Percentiles rank a stretch among this genome's conserved stretches.
Evolutionary conservation across 2,797 vertebrate species (phyloP).

Genomic region (Pangasius sanitwongsei): DNA sequence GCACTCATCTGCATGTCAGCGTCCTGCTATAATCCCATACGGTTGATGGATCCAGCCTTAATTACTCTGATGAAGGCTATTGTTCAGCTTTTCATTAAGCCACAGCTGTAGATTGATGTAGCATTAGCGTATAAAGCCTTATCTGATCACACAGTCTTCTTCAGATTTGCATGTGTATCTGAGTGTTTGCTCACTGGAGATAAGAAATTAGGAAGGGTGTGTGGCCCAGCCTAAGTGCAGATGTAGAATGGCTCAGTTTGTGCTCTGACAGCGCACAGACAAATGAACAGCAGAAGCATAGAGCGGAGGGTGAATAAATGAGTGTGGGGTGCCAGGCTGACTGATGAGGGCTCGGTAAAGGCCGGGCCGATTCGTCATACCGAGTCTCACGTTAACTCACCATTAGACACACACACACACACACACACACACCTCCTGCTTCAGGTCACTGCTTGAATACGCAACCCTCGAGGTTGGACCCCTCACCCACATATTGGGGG

Average conservation of each 20-base stretch:
- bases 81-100: conserved; percentile 6
- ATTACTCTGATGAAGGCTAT: conserved; percentile 31
- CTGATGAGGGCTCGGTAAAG: conserved; percentile 36
- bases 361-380: conserved; percentile 46
- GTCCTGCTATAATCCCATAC: conserved; percentile 12
- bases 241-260: neutral
- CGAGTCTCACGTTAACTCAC: conserved; percentile 45
- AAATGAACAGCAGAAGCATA: conserved; percentile 34
- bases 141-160: conserved; percentile 7
- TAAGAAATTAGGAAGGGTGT: conserved; percentile 1
- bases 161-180: conserved; percentile 42
- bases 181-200: neutral
- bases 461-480: conserved; percentile 32
- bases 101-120: neutral
- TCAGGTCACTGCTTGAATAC: neutral
- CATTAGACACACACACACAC: neutral
- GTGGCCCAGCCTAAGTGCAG: neutral
- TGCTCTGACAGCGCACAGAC: neutral
- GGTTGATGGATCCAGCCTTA: conserved; percentile 20
- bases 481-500: conserved; percentile 31
- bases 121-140: neutral
- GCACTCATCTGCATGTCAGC: neutral
- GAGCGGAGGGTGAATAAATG: conserved; percentile 30
- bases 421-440: conserved; percentile 1
- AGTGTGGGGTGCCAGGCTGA: conserved; percentile 26